Percentiles rank a stretch among this genome's conserved stretches.
Evolutionary conservation across 92 coral and sea anemone species (phyloP).

Genomic region (Siderastrea radians): DNA sequence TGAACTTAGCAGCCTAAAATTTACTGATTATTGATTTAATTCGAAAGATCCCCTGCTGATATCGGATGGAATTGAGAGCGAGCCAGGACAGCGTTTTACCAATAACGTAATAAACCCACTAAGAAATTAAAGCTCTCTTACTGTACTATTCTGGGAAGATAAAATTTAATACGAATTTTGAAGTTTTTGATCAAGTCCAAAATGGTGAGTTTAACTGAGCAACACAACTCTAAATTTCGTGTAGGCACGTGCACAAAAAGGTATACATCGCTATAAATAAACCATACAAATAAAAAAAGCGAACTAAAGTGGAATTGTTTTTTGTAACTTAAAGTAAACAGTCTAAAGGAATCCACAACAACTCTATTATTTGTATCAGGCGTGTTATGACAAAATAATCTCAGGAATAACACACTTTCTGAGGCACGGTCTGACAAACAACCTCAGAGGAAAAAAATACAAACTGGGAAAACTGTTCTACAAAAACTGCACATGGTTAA

Average conservation of each 20-base stretch:
- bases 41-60: neutral
- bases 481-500: neutral
- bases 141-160: neutral
- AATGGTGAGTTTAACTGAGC: neutral
- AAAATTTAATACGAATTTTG: neutral
- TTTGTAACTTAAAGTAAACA: constrained; percentile 18
- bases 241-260: neutral
- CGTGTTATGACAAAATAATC: neutral
- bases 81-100: neutral
- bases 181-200: too few relatives aligned
- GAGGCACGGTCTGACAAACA: neutral
- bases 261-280: constrained; percentile 17
- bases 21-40: neutral
- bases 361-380: neutral
- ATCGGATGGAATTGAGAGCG: neutral
- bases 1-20: neutral
- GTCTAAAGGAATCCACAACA: constrained; percentile 10
- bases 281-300: neutral
- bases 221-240: neutral
- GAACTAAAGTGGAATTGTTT: neutral
- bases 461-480: neutral
- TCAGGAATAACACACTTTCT: neutral
- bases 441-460: neutral
- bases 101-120: neutral
- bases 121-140: neutral